Percentiles rank a stretch among this genome's conserved stretches.
Conservation (phyloP, 1,140 invertebrate species). For the Nomia melanderi region DNA sequence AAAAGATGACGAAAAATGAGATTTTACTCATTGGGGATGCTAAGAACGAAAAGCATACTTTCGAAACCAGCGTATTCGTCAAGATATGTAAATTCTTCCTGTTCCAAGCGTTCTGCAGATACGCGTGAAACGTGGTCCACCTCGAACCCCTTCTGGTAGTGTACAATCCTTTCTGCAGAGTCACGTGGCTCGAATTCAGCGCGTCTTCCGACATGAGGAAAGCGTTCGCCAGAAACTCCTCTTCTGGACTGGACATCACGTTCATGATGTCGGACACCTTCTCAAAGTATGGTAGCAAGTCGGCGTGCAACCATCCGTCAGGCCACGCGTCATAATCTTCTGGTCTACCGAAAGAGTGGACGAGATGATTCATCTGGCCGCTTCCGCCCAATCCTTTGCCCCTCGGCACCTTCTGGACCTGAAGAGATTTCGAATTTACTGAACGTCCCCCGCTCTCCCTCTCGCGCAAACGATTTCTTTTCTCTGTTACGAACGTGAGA, state of each 20-base stretch:
- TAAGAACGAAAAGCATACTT: slow-evolving; percentile 68
- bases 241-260: slow-evolving; percentile 71
- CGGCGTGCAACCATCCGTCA: slow-evolving; percentile 82
- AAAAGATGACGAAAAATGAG: too few relatives aligned
- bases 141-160: slow-evolving; percentile 85
- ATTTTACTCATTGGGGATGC: background rate
- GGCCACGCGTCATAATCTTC: slow-evolving; percentile 85
- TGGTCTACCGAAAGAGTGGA: slow-evolving; percentile 84
- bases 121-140: slow-evolving; percentile 85
- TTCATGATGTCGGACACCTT: slow-evolving; percentile 79
- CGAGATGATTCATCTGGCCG: slow-evolving; percentile 86
- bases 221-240: slow-evolving; percentile 72
- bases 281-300: slow-evolving; percentile 82
- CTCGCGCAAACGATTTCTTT: too few relatives aligned
- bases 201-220: slow-evolving; percentile 65
- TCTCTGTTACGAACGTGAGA: too few relatives aligned
- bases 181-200: slow-evolving; percentile 72
- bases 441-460: too few relatives aligned
- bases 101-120: slow-evolving; percentile 85
- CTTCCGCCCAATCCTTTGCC: slow-evolving; percentile 87
- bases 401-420: slow-evolving; percentile 84
- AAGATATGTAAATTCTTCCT: slow-evolving; percentile 87
- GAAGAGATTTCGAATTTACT: slow-evolving; percentile 18
- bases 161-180: slow-evolving; percentile 80
- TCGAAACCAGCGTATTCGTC: slow-evolving; percentile 84